Conservation (phyloP, 2,888 invertebrate genomes). For the Anorthoa munda region DNA sequence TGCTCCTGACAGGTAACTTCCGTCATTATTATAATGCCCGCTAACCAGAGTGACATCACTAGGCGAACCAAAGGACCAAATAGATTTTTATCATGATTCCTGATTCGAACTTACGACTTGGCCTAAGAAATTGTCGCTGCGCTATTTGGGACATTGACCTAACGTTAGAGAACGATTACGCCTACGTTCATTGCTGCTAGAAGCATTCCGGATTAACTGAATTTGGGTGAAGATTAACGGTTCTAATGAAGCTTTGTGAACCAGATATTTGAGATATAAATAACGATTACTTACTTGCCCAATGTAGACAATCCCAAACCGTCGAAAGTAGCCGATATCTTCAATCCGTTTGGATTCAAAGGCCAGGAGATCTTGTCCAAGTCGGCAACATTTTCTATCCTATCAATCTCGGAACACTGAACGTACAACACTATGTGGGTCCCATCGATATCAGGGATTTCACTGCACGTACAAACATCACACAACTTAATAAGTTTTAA, state of each 20-base stretch:
- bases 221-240: conserved; percentile 52
- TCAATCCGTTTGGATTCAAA: conserved; percentile 84
- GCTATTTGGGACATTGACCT: conserved; percentile 56
- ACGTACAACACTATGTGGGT: conserved; percentile 86
- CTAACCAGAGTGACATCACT: conserved; percentile 25
- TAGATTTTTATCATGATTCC: conserved; percentile 22
- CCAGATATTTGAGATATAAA: conserved; percentile 20
- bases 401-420: conserved; percentile 85
- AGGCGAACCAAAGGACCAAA: conserved; percentile 7
- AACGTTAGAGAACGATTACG: conserved; percentile 50
- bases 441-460: conserved; percentile 84
- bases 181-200: conserved; percentile 42
- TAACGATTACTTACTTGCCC: conserved; percentile 83
- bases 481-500: conserved; percentile 80
- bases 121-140: conserved; percentile 23
- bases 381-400: conserved; percentile 82
- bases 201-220: conserved; percentile 49
- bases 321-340: conserved; percentile 85
- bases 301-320: conserved; percentile 84
- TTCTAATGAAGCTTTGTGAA: conserved; percentile 11
- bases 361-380: conserved; percentile 88
- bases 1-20: conserved; percentile 11
- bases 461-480: conserved; percentile 87
- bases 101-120: conserved; percentile 42
- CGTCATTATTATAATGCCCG: conserved; percentile 12